These are phyloP conservation scores for Coccyzus lansbergi DNA, from an alignment of 2,797 vertebrate species.

Conservation along the genomic window DNA sequence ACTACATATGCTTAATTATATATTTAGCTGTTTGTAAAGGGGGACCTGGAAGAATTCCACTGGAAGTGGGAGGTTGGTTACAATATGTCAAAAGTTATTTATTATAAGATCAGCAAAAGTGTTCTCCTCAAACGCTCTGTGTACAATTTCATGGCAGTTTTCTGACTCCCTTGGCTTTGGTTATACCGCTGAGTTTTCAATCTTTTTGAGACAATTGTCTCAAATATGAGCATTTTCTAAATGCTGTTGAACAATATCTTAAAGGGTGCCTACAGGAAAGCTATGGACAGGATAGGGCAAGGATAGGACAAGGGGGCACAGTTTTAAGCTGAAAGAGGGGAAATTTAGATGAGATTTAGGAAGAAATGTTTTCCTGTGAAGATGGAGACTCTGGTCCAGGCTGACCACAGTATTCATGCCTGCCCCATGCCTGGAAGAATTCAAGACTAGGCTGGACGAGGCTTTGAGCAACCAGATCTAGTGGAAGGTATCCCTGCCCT, in stretches of 20 bases:
- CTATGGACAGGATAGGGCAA: too few species aligned
- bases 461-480: too few species aligned
- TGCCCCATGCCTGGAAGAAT: too few species aligned
- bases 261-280: too few species aligned
- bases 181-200: background rate
- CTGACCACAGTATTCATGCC: too few species aligned
- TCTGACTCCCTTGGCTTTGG: background rate
- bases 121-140: background rate
- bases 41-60: background rate
- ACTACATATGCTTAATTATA: background rate
- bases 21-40: background rate
- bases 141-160: background rate
- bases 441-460: too few species aligned
- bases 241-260: background rate
- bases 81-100: background rate
- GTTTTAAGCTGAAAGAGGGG: too few species aligned
- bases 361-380: too few species aligned
- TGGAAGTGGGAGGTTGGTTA: background rate
- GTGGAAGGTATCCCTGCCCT: too few species aligned
- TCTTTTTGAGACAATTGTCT: background rate
- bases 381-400: too few species aligned
- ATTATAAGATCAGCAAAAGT: background rate
- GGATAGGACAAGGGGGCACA: too few species aligned
- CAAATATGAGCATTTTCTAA: background rate
- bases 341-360: too few species aligned